Evolutionary conservation across 2,797 vertebrate species (phyloP).

Genomic region (Erpetoichthys calabaricus): DNA sequence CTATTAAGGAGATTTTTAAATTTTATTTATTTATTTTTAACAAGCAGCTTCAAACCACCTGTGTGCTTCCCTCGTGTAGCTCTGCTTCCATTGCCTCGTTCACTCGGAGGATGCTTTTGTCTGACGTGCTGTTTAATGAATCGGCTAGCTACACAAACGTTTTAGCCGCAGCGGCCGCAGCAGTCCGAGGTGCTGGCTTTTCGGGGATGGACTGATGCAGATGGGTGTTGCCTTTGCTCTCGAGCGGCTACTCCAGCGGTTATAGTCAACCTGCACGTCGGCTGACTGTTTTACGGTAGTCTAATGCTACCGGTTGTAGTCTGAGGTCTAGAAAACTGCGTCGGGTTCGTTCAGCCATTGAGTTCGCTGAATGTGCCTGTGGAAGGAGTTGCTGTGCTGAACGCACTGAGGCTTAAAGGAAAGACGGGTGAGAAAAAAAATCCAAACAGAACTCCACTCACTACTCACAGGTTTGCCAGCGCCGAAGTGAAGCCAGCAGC

Average conservation of each 20-base stretch:
- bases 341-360: constrained; percentile 24
- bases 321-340: constrained; percentile 10
- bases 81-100: too few relatives aligned
- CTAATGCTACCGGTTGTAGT: background rate
- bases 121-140: too few relatives aligned
- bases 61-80: too few relatives aligned
- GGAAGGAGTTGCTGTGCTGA: constrained; percentile 1
- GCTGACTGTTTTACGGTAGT: constrained; percentile 41
- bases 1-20: too few relatives aligned
- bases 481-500: constrained; percentile 26
- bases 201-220: background rate
- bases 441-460: constrained; percentile 1
- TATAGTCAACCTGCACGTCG: constrained; percentile 23
- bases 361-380: constrained; percentile 6
- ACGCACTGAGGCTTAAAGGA: background rate
- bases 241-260: background rate
- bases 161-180: too few relatives aligned
- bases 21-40: too few relatives aligned
- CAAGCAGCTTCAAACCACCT: too few relatives aligned
- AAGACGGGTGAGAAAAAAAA: constrained; percentile 7
- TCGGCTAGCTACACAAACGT: too few relatives aligned
- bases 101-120: too few relatives aligned
- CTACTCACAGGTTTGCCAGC: constrained; percentile 5
- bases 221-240: background rate
- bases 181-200: too few relatives aligned